These are phyloP conservation scores for Centrocercus urophasianus DNA, from an alignment of 2,113 vertebrate species.

Conservation along the genomic window DNA sequence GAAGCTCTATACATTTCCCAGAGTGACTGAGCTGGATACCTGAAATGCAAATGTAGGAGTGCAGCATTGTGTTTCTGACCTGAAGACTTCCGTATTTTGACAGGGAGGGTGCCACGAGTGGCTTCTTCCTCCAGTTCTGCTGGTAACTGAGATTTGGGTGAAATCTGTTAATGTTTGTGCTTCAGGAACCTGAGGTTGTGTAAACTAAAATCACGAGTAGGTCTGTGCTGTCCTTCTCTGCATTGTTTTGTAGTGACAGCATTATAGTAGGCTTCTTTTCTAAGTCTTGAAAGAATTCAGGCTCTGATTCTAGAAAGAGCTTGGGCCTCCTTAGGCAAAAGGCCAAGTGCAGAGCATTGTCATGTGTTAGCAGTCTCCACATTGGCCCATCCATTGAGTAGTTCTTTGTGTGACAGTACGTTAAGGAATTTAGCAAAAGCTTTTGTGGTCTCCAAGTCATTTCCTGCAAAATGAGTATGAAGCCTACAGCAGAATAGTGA, in stretches of 20 bases:
- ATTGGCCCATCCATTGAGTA: not conserved
- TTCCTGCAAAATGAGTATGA: not conserved
- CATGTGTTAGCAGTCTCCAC: not conserved
- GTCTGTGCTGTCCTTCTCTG: not conserved
- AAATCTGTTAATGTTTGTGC: not conserved
- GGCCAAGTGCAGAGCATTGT: not conserved
- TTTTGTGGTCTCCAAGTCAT: not conserved
- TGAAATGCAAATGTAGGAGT: not conserved
- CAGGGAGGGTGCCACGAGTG: not conserved
- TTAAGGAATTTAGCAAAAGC: not conserved
- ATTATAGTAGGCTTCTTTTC: not conserved
- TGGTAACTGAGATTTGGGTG: not conserved
- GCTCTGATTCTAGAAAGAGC: not conserved
- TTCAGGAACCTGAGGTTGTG: not conserved
- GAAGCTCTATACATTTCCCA: accelerated
- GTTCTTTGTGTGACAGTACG: not conserved
- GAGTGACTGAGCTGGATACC: too few species aligned
- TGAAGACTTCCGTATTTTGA: not conserved
- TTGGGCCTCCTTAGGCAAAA: not conserved
- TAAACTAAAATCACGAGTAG: not conserved
- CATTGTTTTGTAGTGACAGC: not conserved
- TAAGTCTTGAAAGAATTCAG: not conserved
- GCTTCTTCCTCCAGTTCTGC: not conserved
- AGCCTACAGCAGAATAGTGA: not conserved
- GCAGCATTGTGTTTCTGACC: not conserved